Evolutionary conservation across 1,140 invertebrate genomes (phyloP).

Genomic region (Camponotus floridanus): DNA sequence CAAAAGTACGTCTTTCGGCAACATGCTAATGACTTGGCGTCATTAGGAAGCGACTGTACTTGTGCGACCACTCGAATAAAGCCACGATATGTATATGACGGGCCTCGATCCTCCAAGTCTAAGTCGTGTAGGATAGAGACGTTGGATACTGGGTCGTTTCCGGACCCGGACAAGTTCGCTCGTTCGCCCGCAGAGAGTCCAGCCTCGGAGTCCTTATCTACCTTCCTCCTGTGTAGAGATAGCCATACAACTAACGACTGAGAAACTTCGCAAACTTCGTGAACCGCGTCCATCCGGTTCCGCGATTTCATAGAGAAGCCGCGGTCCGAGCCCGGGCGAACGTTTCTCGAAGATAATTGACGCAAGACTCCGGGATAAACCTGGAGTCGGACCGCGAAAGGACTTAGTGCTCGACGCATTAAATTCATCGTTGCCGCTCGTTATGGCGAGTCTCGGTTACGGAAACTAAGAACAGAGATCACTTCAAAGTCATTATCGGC

Average conservation of each 20-base stretch:
- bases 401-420: slow-evolving; percentile 10
- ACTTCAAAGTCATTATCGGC: neutral
- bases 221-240: slow-evolving; percentile 25
- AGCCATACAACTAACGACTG: slow-evolving; percentile 51
- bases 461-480: slow-evolving; percentile 20
- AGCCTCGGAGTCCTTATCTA: slow-evolving; percentile 50
- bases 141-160: slow-evolving; percentile 37
- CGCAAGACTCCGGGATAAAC: slow-evolving; percentile 33
- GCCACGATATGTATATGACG: slow-evolving; percentile 30
- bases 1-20: neutral
- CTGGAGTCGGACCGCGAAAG: neutral
- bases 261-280: slow-evolving; percentile 54
- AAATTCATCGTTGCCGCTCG: slow-evolving; percentile 23
- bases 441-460: slow-evolving; percentile 12
- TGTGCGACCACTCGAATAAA: slow-evolving; percentile 1
- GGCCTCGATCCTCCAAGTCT: neutral
- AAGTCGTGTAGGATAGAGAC: slow-evolving; percentile 31
- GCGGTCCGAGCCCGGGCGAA: slow-evolving; percentile 10
- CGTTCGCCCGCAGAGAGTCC: slow-evolving; percentile 49
- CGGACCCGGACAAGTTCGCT: slow-evolving; percentile 49
- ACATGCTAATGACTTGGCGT: slow-evolving; percentile 23
- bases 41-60: slow-evolving; percentile 38
- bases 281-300: slow-evolving; percentile 59
- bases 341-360: slow-evolving; percentile 44
- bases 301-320: slow-evolving; percentile 39